Conservation (phyloP, 2,888 invertebrate genomes). For the Muscina levida region DNA sequence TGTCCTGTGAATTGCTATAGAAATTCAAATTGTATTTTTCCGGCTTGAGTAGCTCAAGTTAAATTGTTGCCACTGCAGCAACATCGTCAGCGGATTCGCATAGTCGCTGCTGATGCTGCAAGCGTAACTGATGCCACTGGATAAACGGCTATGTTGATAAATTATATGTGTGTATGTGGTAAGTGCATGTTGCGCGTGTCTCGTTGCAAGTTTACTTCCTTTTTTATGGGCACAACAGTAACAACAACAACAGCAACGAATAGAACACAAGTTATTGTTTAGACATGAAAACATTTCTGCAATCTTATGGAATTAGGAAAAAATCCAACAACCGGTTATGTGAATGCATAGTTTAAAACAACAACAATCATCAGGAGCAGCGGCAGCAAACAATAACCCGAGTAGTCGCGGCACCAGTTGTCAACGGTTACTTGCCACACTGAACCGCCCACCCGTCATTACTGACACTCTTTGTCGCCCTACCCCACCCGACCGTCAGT, state of each 20-base stretch:
- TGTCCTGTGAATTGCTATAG: conserved; percentile 51
- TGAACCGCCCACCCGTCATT: conserved; percentile 1
- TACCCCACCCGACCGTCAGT: not conserved
- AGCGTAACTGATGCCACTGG: conserved; percentile 22
- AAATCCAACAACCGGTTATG: not conserved
- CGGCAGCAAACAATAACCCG: conserved; percentile 28
- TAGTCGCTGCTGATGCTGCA: conserved; percentile 45
- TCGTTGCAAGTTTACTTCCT: conserved; percentile 55
- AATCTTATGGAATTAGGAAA: conserved; percentile 25
- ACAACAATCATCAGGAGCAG: no score
- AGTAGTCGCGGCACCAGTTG: conserved; percentile 48
- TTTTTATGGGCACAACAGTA: conserved; percentile 33
- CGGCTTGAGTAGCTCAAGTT: conserved; percentile 64
- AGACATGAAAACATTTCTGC: conserved; percentile 26
- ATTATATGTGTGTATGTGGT: conserved; percentile 19
- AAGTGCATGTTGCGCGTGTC: conserved; percentile 50
- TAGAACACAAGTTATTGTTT: conserved; percentile 23
- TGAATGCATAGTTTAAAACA: conserved; percentile 46
- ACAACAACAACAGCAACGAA: conserved; percentile 21
- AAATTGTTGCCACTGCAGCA: conserved; percentile 36
- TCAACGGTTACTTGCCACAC: conserved; percentile 43
- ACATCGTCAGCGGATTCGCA: conserved; percentile 23
- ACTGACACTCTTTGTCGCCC: no score
- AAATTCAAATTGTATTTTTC: conserved; percentile 66
- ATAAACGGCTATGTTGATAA: not conserved